Evolutionary conservation across 2,113 vertebrate species (phyloP), one percentile per base, ranked within the genome.

Genomic region (Esox niger): DNA sequence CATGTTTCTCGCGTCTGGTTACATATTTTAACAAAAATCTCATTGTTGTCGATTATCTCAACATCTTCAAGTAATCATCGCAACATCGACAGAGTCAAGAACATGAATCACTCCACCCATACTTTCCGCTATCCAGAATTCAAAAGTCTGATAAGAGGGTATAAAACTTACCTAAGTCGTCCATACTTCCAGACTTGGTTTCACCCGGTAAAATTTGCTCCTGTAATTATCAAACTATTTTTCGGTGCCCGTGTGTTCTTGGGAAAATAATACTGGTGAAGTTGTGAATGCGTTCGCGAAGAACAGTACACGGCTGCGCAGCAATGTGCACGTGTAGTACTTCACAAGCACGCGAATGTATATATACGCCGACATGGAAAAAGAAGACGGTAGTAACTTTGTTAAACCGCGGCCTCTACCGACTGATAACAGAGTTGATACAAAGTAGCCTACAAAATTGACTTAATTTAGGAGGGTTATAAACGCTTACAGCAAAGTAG

Each of bases 161-260:
- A 3, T 0, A 15, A 4, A 6, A 81, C 86, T 90, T 66, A 92
- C 91, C 91, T 62, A 92, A 74, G 52, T 92, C 91, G 64, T 92
- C 91, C 91, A 92, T 92, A 21, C 25, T 68, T 59, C 64, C 57
- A 63, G 69, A 10, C 52, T 73, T 29, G 74, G 10, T 64, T 75
- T 55, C 1, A 47, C 30, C 70, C 25, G 62, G 8, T 60, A 69
- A 62, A 5, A 27, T 8, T 5, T 21, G 46, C 66, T 63, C 43
- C 35, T 68, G 32, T 29, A 13, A 8, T 7, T 52, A n/a, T n/a
- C n/a, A 46, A 55, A 6, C 20, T 27, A 8, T 56, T 8, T 62
- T 15, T 27, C 7, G 11, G 52, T 62, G 65, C 77, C 70, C 62
- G 38, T 56, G 21, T 78, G 79, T 84, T 74, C 32, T 60, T 57